Conservation (phyloP, 2,797 vertebrate genomes). For the Silurus lanzhouensis region DNA sequence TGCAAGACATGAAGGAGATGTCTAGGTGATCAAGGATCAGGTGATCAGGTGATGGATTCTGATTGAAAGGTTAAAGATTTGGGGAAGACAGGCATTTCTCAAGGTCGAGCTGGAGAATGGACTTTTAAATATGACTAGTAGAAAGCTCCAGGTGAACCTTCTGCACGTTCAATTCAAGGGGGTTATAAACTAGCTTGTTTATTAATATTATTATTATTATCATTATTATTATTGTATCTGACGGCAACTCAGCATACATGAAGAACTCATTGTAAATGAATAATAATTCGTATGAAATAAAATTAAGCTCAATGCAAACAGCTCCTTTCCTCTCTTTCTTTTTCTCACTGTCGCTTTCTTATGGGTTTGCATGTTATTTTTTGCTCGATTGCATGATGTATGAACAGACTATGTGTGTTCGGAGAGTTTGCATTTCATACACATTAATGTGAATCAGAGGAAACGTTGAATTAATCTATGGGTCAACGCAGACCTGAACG, state of each 20-base stretch:
- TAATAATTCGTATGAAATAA: not conserved
- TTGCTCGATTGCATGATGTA: not conserved
- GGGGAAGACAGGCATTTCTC: constrained; percentile 60
- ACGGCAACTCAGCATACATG: not conserved
- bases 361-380: not conserved
- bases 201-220: not conserved
- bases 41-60: constrained; percentile 29
- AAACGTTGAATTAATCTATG: constrained; percentile 20
- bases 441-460: constrained; percentile 3
- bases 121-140: not conserved
- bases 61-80: constrained; percentile 60
- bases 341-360: not conserved
- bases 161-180: not conserved
- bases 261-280: not conserved
- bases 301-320: not conserved
- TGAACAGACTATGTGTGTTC: not conserved
- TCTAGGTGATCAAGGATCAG: constrained; percentile 18
- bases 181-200: not conserved
- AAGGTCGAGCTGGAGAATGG: constrained; percentile 71
- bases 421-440: not conserved
- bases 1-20: constrained; percentile 67
- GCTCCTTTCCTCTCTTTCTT: not conserved
- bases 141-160: not conserved
- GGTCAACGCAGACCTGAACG: constrained; percentile 55
- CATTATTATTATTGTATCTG: not conserved